Evolutionary conservation across 2,797 vertebrate species (phyloP).

Genomic region (Gambusia yucatana): DNA sequence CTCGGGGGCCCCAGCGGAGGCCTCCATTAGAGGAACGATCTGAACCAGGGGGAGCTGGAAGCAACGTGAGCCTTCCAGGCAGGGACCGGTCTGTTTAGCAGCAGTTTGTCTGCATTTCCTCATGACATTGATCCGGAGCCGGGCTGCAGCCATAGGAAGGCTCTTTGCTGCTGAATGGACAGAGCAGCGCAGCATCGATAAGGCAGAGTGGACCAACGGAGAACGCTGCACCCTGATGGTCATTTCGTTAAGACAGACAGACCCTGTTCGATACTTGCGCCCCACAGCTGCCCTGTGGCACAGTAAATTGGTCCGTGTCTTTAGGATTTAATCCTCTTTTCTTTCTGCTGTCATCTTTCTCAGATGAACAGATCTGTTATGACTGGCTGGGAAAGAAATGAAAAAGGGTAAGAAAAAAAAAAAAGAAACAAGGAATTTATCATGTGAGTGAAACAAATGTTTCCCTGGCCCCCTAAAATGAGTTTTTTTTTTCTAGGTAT

Average conservation of each 20-base stretch:
- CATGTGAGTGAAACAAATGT: constrained; percentile 73
- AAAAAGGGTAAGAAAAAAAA: constrained; percentile 16
- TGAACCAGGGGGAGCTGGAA: constrained; percentile 60
- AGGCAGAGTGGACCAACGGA: constrained; percentile 58
- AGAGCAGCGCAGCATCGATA: constrained; percentile 58
- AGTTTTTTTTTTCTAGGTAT: constrained; percentile 52
- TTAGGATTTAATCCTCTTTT: constrained; percentile 78
- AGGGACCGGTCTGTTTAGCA: constrained; percentile 71
- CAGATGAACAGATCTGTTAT: constrained; percentile 70
- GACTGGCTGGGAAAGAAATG: constrained; percentile 70
- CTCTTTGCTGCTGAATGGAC: constrained; percentile 73
- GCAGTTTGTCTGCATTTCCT: constrained; percentile 70
- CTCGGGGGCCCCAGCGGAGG: constrained; percentile 65
- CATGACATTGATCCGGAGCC: constrained; percentile 69
- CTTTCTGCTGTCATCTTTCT: constrained; percentile 53
- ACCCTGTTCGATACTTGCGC: constrained; percentile 67
- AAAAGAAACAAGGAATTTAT: constrained; percentile 11
- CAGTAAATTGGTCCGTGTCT: constrained; percentile 41
- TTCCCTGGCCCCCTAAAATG: constrained; percentile 77
- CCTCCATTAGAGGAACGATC: constrained; percentile 81
- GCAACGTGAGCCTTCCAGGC: constrained; percentile 50
- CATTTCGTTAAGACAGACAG: constrained; percentile 70
- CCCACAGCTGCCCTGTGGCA: constrained; percentile 55
- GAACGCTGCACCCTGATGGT: constrained; percentile 67
- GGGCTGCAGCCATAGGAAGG: constrained; percentile 63